Percentiles rank a stretch among this genome's conserved stretches.
phyloP scores from a whole-genome alignment of 2,888 invertebrate genomes.

The Tanypteryx hageni region DNA sequence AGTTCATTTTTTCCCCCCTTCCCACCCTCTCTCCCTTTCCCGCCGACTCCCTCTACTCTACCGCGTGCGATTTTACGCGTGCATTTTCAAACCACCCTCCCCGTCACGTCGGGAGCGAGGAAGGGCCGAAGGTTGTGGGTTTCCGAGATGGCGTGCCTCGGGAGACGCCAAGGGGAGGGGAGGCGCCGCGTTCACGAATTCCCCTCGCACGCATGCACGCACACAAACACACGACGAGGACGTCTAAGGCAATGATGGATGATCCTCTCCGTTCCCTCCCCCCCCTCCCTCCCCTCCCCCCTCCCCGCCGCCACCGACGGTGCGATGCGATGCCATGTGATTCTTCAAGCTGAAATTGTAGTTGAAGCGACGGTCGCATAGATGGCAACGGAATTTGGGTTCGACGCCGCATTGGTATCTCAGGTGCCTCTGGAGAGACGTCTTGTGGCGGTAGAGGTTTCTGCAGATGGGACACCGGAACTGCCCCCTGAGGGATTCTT shows the following conservation, averaged over 20 bases:
- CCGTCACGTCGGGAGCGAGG: no score
- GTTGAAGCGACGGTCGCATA: slow-evolving; percentile 65
- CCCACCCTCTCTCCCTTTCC: not conserved
- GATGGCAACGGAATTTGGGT: slow-evolving; percentile 67
- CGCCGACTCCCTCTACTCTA: not conserved
- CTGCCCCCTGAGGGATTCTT: slow-evolving; percentile 54
- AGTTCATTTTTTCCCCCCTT: not conserved
- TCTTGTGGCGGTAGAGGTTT: slow-evolving; percentile 64
- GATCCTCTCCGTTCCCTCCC: slow-evolving; percentile 23
- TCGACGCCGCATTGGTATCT: slow-evolving; percentile 70
- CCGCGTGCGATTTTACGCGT: no score
- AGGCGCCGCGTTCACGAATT: not conserved
- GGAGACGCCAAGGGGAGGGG: not conserved
- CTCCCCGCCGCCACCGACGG: not conserved
- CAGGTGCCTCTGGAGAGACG: slow-evolving; percentile 69
- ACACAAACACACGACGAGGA: not conserved
- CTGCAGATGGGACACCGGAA: slow-evolving; percentile 64
- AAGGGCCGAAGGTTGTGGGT: no score
- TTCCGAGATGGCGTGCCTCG: no score
- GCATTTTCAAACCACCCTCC: no score
- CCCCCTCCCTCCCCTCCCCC: not conserved
- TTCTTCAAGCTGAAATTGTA: slow-evolving; percentile 63
- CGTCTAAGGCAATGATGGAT: slow-evolving; percentile 44
- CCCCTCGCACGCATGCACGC: not conserved
- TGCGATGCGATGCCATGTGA: slow-evolving; percentile 56